Conservation (phyloP, 2,113 vertebrate genomes). For the Baryphthengus martii region DNA sequence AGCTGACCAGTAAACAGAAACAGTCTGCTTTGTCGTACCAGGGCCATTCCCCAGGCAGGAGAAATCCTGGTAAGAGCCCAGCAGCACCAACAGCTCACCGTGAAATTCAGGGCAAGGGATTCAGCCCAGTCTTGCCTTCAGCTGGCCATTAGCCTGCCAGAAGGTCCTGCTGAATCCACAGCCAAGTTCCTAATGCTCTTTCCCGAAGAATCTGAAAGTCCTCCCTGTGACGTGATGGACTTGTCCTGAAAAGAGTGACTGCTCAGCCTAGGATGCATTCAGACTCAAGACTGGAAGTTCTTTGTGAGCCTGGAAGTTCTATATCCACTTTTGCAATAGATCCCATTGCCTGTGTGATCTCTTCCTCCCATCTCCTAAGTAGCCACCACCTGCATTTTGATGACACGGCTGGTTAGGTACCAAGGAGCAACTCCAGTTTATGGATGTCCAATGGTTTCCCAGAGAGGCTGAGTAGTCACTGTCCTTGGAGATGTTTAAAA, state of each 20-base stretch:
- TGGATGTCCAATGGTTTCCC: background rate
- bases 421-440: background rate
- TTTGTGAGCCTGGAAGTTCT: background rate
- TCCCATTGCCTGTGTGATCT: background rate
- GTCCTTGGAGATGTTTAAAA: background rate
- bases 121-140: background rate
- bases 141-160: background rate
- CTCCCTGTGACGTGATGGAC: background rate
- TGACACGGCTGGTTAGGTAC: background rate
- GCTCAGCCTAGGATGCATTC: too few species aligned
- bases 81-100: background rate
- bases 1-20: background rate
- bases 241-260: background rate
- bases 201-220: background rate
- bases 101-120: background rate
- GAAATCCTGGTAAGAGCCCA: background rate
- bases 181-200: background rate
- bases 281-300: background rate
- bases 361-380: background rate
- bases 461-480: background rate
- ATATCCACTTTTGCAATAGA: background rate
- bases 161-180: background rate
- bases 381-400: background rate
- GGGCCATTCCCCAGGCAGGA: background rate
- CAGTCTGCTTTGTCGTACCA: background rate